These are phyloP conservation scores for Zele albiditarsus DNA, from an alignment of 2,888 invertebrate genomes.

Conservation along the genomic window DNA sequence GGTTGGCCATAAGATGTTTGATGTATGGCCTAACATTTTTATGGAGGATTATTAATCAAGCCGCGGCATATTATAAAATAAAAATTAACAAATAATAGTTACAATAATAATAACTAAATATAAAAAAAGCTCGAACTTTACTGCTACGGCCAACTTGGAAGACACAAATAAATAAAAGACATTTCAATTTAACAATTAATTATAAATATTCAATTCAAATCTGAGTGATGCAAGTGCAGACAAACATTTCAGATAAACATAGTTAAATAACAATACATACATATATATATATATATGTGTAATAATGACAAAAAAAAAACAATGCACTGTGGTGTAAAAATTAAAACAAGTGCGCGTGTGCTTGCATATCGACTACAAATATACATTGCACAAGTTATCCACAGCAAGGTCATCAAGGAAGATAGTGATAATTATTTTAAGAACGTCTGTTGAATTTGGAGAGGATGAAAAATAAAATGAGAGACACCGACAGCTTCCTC, in stretches of 20 bases:
- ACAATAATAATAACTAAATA: too few species aligned
- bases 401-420: neutral
- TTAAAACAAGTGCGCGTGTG: neutral
- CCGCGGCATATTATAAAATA: neutral
- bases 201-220: neutral
- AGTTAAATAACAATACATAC: neutral
- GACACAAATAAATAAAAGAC: neutral
- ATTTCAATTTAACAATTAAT: neutral
- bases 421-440: neutral
- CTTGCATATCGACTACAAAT: neutral
- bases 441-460: neutral
- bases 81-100: too few species aligned
- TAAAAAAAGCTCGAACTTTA: neutral
- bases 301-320: neutral
- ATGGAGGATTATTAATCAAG: neutral
- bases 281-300: neutral
- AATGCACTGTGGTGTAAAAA: neutral
- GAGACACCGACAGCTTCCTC: neutral
- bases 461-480: neutral
- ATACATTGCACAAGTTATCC: neutral
- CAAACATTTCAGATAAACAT: neutral
- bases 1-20: constrained; percentile 66
- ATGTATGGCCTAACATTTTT: neutral
- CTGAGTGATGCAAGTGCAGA: neutral
- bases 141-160: neutral